A percentile compares a stretch with the other conserved stretches of the same genome.
Conservation (phyloP, 1,140 invertebrate species). For the Ptiloglossa arizonensis region DNA sequence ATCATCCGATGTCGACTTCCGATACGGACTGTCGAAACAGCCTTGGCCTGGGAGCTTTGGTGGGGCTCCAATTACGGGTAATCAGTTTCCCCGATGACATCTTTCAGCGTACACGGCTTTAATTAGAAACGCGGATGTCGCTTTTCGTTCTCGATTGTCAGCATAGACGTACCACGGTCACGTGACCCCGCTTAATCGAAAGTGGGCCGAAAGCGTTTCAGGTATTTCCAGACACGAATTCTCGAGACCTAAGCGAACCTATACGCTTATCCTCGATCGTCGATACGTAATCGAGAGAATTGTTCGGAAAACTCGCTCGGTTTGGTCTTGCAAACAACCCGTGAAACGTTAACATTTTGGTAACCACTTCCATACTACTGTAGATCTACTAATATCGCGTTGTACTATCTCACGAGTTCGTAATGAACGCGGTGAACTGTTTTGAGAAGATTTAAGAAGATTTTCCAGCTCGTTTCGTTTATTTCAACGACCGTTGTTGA, state of each 20-base stretch:
- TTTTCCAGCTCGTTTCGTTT: not conserved
- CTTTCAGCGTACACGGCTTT: conserved; percentile 62
- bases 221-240: not conserved
- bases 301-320: not conserved
- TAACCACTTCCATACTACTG: conserved; percentile 3
- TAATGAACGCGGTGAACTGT: conserved; percentile 12
- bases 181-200: conserved; percentile 18
- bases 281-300: conserved; percentile 37
- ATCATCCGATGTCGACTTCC: conserved; percentile 59
- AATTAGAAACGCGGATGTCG: conserved; percentile 59
- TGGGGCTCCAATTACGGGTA: conserved; percentile 60
- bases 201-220: not conserved
- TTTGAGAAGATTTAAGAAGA: not conserved
- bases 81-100: conserved; percentile 65
- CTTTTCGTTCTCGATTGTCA: conserved; percentile 45
- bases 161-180: not conserved
- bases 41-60: conserved; percentile 3
- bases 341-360: conserved; percentile 16
- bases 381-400: not conserved
- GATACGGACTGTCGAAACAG: conserved; percentile 58
- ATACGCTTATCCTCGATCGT: conserved; percentile 8
- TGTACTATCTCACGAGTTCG: conserved; percentile 18
- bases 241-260: not conserved
- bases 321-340: conserved; percentile 24
- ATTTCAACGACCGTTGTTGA: not conserved